These are phyloP conservation scores for Drosophila nigromelanica DNA, from an alignment of 1,140 invertebrate species.

Conservation along the genomic window DNA sequence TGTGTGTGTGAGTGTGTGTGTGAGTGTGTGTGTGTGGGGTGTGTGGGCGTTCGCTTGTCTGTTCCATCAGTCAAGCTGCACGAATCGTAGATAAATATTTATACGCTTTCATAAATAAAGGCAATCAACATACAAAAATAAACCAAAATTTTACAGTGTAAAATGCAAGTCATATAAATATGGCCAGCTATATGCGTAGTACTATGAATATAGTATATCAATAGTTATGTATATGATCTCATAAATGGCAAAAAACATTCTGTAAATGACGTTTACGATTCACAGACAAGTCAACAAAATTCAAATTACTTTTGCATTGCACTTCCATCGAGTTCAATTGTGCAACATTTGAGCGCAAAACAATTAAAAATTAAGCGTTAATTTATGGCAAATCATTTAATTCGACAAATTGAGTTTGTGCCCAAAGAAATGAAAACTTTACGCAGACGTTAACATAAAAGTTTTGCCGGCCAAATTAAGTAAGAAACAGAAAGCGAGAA, in stretches of 20 bases:
- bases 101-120: slow-evolving; percentile 74
- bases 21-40: slow-evolving; percentile 11
- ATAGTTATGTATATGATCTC: not conserved
- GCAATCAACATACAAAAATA: slow-evolving; percentile 38
- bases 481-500: slow-evolving; percentile 18
- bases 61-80: slow-evolving; percentile 42
- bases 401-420: slow-evolving; percentile 41
- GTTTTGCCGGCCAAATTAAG: slow-evolving; percentile 28
- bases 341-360: slow-evolving; percentile 24
- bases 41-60: slow-evolving; percentile 27
- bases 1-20: slow-evolving; percentile 5
- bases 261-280: slow-evolving; percentile 25
- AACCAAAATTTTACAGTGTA: slow-evolving; percentile 11
- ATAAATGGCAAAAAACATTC: slow-evolving; percentile 16
- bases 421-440: slow-evolving; percentile 40
- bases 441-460: slow-evolving; percentile 62
- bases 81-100: slow-evolving; percentile 71
- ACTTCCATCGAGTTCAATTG: slow-evolving; percentile 8
- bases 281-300: slow-evolving; percentile 27
- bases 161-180: slow-evolving; percentile 30
- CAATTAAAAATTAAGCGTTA: slow-evolving; percentile 44
- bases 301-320: slow-evolving; percentile 7
- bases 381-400: slow-evolving; percentile 51
- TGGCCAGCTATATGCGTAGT: slow-evolving; percentile 1
- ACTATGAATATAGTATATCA: not conserved